Evolutionary conservation across 2,888 invertebrate genomes (phyloP).

Genomic region (Dysmachus trigonus): DNA sequence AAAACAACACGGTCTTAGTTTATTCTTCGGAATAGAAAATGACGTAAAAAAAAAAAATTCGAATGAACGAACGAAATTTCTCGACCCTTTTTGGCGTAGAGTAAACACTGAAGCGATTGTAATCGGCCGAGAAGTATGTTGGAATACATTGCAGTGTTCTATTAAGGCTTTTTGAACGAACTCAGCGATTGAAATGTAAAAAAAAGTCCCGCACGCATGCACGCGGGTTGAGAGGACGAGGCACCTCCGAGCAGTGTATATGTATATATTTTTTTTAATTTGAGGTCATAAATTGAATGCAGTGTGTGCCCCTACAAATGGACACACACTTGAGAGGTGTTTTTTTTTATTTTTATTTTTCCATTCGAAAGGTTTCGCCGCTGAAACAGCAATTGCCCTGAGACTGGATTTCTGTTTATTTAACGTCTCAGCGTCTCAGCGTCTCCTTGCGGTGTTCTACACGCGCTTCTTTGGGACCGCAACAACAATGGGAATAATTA

Average conservation of each 20-base stretch:
- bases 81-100: not conserved
- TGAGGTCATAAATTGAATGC: not conserved
- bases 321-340: not conserved
- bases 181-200: not conserved
- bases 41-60: not conserved
- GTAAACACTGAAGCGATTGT: not conserved
- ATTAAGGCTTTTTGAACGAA: not conserved
- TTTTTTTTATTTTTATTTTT: too few species aligned
- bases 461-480: not conserved
- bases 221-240: too few species aligned
- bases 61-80: not conserved
- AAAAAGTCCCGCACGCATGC: not conserved
- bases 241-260: not conserved
- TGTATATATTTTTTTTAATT: not conserved
- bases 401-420: not conserved
- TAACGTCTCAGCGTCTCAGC: not conserved
- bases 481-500: not conserved
- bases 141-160: not conserved
- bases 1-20: not conserved
- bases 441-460: not conserved
- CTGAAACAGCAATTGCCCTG: not conserved
- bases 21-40: not conserved
- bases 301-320: not conserved
- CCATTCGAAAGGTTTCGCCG: not conserved
- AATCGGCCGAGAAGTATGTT: not conserved